These are phyloP conservation scores for Temnothorax curvispinosus DNA, from an alignment of 1,140 invertebrate species.

Conservation along the genomic window DNA sequence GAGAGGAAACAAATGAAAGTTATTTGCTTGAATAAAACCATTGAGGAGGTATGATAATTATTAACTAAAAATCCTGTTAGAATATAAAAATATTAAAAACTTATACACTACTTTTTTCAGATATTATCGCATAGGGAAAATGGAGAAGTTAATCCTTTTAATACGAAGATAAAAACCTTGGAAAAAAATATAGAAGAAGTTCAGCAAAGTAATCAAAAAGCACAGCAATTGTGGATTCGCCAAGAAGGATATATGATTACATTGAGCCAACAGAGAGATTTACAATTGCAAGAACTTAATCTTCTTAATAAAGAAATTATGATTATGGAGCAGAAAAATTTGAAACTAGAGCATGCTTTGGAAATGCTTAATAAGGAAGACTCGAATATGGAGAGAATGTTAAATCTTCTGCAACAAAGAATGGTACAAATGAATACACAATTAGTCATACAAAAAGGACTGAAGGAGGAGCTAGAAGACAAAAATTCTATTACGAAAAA, in stretches of 20 bases:
- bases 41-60: conserved; percentile 83
- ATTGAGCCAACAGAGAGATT: conserved; percentile 88
- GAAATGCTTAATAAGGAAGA: conserved; percentile 87
- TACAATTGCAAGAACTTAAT: conserved; percentile 88
- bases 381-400: conserved; percentile 86
- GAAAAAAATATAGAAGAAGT: conserved; percentile 88
- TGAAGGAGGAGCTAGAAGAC: conserved; percentile 87
- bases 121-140: conserved; percentile 76
- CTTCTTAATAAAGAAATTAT: conserved; percentile 90
- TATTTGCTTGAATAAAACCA: conserved; percentile 86
- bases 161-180: conserved; percentile 87
- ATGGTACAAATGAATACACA: conserved; percentile 87
- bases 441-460: conserved; percentile 87
- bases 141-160: conserved; percentile 84
- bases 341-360: conserved; percentile 89
- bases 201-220: conserved; percentile 87
- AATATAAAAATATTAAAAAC: conserved; percentile 44
- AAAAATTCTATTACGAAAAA: conserved; percentile 87
- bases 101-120: conserved; percentile 61
- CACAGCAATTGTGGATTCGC: conserved; percentile 91
- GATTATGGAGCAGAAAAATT: conserved; percentile 91
- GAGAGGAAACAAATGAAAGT: conserved; percentile 87
- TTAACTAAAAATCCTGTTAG: conserved; percentile 17
- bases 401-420: conserved; percentile 87
- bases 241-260: conserved; percentile 90